Evolutionary conservation across 64 coral and sea anemone species (phyloP).

Genomic region (Stylophora pistillata): DNA sequence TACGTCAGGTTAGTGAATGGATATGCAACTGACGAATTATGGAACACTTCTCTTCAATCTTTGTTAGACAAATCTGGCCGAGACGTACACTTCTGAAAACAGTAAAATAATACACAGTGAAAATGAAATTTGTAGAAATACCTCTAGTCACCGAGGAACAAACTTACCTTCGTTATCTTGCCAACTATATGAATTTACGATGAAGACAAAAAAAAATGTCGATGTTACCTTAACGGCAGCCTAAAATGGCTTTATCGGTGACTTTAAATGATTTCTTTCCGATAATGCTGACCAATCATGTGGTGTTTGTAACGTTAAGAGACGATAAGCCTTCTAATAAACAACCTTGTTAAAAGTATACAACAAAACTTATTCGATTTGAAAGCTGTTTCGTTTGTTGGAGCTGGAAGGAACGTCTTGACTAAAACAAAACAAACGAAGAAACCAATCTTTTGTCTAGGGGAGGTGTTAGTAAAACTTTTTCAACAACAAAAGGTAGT

Average conservation of each 20-base stretch:
- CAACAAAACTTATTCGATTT: neutral
- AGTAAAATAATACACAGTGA: neutral
- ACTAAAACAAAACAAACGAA: conserved; percentile 39
- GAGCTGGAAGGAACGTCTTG: neutral
- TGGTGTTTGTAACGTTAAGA: neutral
- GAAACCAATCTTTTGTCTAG: neutral
- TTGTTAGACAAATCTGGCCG: neutral
- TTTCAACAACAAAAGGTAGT: neutral
- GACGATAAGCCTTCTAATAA: neutral
- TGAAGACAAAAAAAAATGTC: neutral
- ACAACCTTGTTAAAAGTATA: neutral
- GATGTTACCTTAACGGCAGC: neutral
- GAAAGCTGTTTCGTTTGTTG: neutral
- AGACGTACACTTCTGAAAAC: neutral
- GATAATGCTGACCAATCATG: neutral
- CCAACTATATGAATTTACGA: neutral
- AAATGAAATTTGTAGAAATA: neutral
- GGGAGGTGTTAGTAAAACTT: neutral
- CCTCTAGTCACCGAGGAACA: neutral
- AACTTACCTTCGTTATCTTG: neutral
- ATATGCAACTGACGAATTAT: neutral
- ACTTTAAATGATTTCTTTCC: neutral
- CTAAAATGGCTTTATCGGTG: neutral
- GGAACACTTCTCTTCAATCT: neutral
- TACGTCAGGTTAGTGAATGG: neutral